These are phyloP conservation scores for Hymenopus coronatus DNA, from an alignment of 2,888 invertebrate species.

Conservation along the genomic window DNA sequence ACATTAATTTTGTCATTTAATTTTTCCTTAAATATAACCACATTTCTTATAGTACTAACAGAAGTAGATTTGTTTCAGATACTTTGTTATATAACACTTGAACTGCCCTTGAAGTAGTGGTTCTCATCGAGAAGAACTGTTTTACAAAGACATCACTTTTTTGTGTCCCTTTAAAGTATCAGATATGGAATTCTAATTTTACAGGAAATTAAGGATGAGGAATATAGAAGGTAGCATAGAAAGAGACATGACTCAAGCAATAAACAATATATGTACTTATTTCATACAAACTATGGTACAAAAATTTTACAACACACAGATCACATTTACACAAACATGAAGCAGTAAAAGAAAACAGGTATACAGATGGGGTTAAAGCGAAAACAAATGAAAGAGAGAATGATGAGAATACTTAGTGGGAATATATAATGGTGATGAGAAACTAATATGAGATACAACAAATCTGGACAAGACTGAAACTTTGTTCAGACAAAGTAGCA, in stretches of 20 bases:
- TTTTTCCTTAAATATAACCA: too few relatives aligned
- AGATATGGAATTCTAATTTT: too few relatives aligned
- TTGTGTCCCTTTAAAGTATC: too few relatives aligned
- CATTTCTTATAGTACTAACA: too few relatives aligned
- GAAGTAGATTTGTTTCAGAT: too few relatives aligned
- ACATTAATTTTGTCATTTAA: too few relatives aligned
- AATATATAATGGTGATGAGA: slow-evolving; percentile 12
- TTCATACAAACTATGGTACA: slow-evolving; percentile 61
- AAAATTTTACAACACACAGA: slow-evolving; percentile 47
- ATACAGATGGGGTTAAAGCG: slow-evolving; percentile 15
- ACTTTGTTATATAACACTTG: too few relatives aligned
- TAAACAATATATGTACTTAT: slow-evolving; percentile 51
- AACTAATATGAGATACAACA: background rate
- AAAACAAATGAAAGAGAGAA: slow-evolving; percentile 14
- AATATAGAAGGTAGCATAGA: background rate
- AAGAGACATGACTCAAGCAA: slow-evolving; percentile 39
- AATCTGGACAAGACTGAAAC: background rate
- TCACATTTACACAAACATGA: slow-evolving; percentile 47
- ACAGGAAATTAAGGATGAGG: background rate
- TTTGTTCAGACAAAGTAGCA: slow-evolving; percentile 3
- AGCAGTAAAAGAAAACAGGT: slow-evolving; percentile 45
- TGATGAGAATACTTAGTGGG: slow-evolving; percentile 3
- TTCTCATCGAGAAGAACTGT: too few relatives aligned
- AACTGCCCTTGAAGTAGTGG: too few relatives aligned
- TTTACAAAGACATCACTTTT: too few relatives aligned